phyloP scores from a whole-genome alignment of 1,140 invertebrate genomes.

The Wiebesia pumilae region DNA sequence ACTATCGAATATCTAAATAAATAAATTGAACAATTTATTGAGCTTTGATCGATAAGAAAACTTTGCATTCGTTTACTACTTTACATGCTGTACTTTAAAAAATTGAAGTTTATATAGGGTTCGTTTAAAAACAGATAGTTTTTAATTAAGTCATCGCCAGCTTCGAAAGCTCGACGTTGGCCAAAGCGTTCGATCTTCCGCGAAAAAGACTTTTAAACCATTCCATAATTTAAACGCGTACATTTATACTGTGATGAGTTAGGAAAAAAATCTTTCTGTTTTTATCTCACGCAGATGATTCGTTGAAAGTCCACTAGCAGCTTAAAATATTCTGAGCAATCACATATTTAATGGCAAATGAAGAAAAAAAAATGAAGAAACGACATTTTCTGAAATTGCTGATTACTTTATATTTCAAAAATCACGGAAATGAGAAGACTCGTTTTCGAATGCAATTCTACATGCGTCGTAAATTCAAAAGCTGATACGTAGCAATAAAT shows the following conservation, averaged over 20 bases:
- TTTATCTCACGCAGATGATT: constrained; percentile 16
- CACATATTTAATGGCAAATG: neutral
- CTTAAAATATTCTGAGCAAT: constrained; percentile 29
- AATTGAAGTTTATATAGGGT: neutral
- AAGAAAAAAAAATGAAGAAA: constrained; percentile 13
- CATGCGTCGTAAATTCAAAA: constrained; percentile 11
- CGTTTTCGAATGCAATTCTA: neutral
- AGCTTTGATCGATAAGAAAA: neutral
- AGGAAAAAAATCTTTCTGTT: constrained; percentile 43
- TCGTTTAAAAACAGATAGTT: neutral
- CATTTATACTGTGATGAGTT: constrained; percentile 60
- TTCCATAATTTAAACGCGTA: constrained; percentile 56
- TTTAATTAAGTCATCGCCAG: neutral
- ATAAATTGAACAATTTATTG: neutral
- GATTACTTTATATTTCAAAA: constrained; percentile 10
- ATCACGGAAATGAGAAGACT: neutral
- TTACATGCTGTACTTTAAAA: neutral
- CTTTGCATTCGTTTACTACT: neutral
- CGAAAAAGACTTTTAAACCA: constrained; percentile 52
- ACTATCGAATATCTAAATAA: neutral
- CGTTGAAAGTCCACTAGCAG: constrained; percentile 29
- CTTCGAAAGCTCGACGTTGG: constrained; percentile 9
- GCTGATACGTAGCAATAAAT: constrained; percentile 61
- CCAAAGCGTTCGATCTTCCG: constrained; percentile 41
- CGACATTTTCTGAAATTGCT: constrained; percentile 11